phyloP scores from a whole-genome alignment of 2,888 invertebrate genomes.

The Caenorhabditis sp. region DNA sequence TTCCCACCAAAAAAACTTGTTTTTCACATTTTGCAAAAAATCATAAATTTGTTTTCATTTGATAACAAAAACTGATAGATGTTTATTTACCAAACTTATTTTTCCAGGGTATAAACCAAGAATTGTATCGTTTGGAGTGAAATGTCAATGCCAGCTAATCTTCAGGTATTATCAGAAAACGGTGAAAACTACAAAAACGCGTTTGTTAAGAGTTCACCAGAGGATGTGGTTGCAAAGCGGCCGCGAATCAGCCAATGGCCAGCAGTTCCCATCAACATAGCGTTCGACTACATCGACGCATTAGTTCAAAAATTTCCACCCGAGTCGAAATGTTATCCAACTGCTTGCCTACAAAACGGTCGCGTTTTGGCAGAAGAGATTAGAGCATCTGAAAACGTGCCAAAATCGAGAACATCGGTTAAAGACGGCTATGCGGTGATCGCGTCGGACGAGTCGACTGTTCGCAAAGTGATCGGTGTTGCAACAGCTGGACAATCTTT shows the following conservation, averaged over 20 bases:
- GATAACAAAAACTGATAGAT: too few relatives aligned
- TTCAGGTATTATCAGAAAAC: background rate
- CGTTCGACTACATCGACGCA: constrained; percentile 34
- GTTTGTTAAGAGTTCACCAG: constrained; percentile 4
- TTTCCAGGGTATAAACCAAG: constrained; percentile 43
- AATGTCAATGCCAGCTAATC: background rate
- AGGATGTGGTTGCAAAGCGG: background rate
- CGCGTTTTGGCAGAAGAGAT: constrained; percentile 44
- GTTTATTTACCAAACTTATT: background rate
- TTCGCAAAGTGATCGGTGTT: constrained; percentile 50
- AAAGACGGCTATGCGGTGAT: constrained; percentile 67
- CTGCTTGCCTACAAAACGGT: constrained; percentile 23
- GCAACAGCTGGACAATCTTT: constrained; percentile 53
- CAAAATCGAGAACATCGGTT: constrained; percentile 50
- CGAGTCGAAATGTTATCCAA: constrained; percentile 22
- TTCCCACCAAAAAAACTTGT: too few relatives aligned
- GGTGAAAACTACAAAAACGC: constrained; percentile 14
- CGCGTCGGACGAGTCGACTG: constrained; percentile 41
- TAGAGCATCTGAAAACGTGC: constrained; percentile 37
- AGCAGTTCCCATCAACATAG: constrained; percentile 49
- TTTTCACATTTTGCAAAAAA: too few relatives aligned
- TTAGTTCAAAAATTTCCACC: constrained; percentile 16
- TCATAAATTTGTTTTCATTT: too few relatives aligned
- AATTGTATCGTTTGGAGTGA: constrained; percentile 46
- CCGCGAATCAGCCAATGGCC: constrained; percentile 4